Percentiles rank a stretch among this genome's conserved stretches.
Evolutionary conservation across 1,140 invertebrate species (phyloP).

Genomic region (Bombus consobrinus): DNA sequence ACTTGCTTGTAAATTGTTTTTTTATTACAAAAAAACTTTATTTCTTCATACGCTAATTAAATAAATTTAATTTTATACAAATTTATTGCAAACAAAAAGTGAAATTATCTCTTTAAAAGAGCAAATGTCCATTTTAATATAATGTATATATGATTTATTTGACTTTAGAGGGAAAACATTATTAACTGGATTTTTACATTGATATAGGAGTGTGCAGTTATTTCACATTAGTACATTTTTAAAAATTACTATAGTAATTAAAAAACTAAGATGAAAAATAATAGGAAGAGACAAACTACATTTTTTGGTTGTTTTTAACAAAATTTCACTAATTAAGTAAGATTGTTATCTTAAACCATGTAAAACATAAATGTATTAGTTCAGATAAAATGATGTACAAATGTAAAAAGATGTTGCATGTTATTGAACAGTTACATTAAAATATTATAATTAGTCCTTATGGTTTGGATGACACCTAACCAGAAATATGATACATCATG

Average conservation of each 20-base stretch:
- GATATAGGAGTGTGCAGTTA: slow-evolving; percentile 42
- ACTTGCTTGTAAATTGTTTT: not conserved
- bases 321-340: not conserved
- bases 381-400: not conserved
- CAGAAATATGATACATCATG: slow-evolving; percentile 55
- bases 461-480: slow-evolving; percentile 38
- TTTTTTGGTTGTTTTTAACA: not conserved
- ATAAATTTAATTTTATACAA: not conserved
- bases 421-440: slow-evolving; percentile 15
- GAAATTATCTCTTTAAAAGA: not conserved
- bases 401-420: not conserved
- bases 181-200: slow-evolving; percentile 40
- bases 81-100: not conserved
- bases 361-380: slow-evolving; percentile 9
- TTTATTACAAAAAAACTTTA: not conserved
- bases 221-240: not conserved
- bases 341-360: slow-evolving; percentile 3
- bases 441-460: slow-evolving; percentile 13
- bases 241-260: slow-evolving; percentile 4
- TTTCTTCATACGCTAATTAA: not conserved
- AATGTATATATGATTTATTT: slow-evolving; percentile 9
- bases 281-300: not conserved
- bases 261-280: slow-evolving; percentile 16
- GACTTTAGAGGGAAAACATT: slow-evolving; percentile 23
- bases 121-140: slow-evolving; percentile 38